These are phyloP conservation scores for Callopanchax toddi DNA, from an alignment of 2,113 vertebrate species.

Conservation along the genomic window DNA sequence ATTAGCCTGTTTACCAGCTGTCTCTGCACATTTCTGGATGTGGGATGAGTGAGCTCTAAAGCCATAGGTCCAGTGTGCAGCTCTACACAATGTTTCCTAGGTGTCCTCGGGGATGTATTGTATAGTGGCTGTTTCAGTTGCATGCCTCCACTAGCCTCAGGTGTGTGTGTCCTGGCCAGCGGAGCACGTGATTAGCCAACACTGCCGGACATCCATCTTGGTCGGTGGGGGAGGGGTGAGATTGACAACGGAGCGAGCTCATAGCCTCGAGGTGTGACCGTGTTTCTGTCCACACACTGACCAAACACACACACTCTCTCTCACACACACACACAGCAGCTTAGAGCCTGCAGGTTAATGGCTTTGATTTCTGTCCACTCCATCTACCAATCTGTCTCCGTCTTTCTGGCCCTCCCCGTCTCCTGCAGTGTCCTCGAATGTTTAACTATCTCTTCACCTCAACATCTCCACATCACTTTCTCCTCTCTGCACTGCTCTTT, in stretches of 20 bases:
- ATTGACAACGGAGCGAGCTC: constrained; percentile 42
- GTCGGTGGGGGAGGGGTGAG: constrained; percentile 38
- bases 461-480: neutral
- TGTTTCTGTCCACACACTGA: constrained; percentile 36
- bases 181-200: constrained; percentile 64
- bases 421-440: constrained; percentile 53
- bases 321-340: constrained; percentile 19
- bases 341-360: constrained; percentile 50
- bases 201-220: constrained; percentile 67
- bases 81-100: constrained; percentile 1
- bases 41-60: constrained; percentile 1
- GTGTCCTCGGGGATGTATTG: constrained; percentile 14
- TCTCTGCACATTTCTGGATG: constrained; percentile 11
- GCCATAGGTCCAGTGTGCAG: neutral
- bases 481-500: constrained; percentile 8
- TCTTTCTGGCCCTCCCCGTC: constrained; percentile 20
- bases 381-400: constrained; percentile 24
- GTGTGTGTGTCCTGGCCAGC: constrained; percentile 49
- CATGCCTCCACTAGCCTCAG: constrained; percentile 41
- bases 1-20: neutral
- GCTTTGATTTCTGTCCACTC: constrained; percentile 57
- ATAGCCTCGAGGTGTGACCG: constrained; percentile 24
- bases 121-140: constrained; percentile 29
- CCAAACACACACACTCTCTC: constrained; percentile 26
- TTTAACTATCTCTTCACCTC: constrained; percentile 30